Base-by-base conservation (phyloP, 2,888 invertebrate genomes). In the Hirtodrosophila histrioides region DNA sequence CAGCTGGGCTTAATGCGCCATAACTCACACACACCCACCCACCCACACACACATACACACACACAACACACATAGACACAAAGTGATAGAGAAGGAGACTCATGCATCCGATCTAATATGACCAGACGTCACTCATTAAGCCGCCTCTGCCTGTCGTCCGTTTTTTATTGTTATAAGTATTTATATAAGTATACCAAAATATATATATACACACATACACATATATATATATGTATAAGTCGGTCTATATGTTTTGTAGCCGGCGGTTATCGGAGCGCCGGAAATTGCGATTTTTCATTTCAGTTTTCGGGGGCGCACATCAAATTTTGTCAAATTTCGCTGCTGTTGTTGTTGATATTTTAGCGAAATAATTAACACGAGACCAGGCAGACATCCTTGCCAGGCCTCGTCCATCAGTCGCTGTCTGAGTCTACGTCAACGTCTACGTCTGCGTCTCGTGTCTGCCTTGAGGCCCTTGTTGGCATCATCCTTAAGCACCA, bases 271-370 rank as follows among this genome's bases (percentile, higher is more conserved):
- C 64, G 53, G 54, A 50, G 86, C 84, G 55, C 62, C 75, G 82
- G 82, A 83, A 83, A 86, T 83, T 83, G 86, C 80, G 82, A 86
- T 83, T 83, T 83, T 83, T 83, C 82, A 83, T 83, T 86, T 79
- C 77, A 67, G 63, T 75, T 85, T 78, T 78, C 71, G 50, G 68
- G 68, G 68, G 55, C 65, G 70, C 84, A 66, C 81, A 84, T 83
- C 75, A 86, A 80, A 80, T 80, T 82, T 86, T 86, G 82, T 86
- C 86, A 80, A 82, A 82, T 73, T 86, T 79, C 33, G 44, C 65
- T 70, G 57, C 44, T 54, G 40, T 55, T 54, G 44, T 35, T 78
- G 70, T 66, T 84, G 76, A 70, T 76, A 69, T 75, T 85, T 76
- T 76, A 75, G 80, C 66, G 86, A 80, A 83, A 86, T 86, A 83